Evolutionary conservation across 2,888 invertebrate species (phyloP), one percentile per base, ranked within the genome.

Genomic region (Anticlea derivata): DNA sequence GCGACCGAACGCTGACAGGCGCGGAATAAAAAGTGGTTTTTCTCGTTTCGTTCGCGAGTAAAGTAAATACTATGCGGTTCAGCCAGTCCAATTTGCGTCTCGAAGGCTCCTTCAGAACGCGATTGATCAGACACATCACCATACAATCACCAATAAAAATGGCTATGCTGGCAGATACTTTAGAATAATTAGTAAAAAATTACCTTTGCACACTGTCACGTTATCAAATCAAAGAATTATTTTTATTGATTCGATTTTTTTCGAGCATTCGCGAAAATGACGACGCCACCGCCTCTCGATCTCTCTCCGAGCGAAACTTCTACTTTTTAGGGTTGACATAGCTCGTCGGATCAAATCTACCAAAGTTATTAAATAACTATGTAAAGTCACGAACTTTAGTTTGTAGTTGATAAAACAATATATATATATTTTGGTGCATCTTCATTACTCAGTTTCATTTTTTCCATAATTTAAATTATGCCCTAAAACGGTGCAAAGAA

Each of bases 1-100:
- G 61, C 66, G 65, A 57, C 68, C 65, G 70, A 55, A 61, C 63
- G 63, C 63, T 63, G 64, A 58, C 54, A 68, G 58, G 68, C 63
- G 64, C 62, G 55, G 50, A 59, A 52, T 60, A 65, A 65, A 71
- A 78, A 80, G 78, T 70, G 60, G 80, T 80, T 75, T 78, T 78
- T 78, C 82, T 68, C 70, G 77, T 82, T 80, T 75, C 66, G 70
- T 69, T 66, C 64, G 31, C 49, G 35, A 45, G 23, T 51, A 66
- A 61, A 45, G 23, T 51, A 66, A 61, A 61, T 66, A 59, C 61
- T 61, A 65, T 61, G 60, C 59, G 65, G 63, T 64, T 52, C 52
- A 17, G 61, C n/a, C n/a, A 60, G 60, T 56, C 51, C 24, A 43
- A 65, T 55, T 60, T 60, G 65, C 65, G 62, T 64, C 40, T 56